These are phyloP conservation scores for Cyanoderma ruficeps DNA, from an alignment of 2,113 vertebrate species.

Conservation along the genomic window DNA sequence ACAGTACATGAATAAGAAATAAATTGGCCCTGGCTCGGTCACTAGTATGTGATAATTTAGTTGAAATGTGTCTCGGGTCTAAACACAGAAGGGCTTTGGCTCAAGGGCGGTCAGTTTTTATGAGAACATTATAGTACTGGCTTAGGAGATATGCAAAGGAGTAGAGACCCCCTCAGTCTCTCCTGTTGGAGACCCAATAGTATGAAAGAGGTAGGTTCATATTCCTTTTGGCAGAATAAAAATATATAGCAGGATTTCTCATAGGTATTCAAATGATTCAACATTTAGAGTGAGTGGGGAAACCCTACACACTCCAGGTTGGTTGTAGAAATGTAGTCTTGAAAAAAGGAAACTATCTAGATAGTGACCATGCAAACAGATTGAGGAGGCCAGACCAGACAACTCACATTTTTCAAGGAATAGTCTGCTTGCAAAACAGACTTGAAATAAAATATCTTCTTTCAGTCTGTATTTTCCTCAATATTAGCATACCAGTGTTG, in stretches of 20 bases:
- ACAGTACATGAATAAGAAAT: not conserved
- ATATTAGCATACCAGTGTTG: not conserved
- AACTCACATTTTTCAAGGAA: not conserved
- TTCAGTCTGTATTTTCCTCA: not conserved
- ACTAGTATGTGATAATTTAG: not conserved
- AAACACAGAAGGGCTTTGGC: not conserved
- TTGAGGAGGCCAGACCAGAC: not conserved
- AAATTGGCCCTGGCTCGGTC: not conserved
- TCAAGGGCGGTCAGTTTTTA: not conserved
- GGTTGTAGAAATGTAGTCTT: not conserved
- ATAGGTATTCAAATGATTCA: not conserved
- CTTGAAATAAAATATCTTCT: not conserved
- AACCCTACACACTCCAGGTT: accelerated
- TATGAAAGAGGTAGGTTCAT: not conserved
- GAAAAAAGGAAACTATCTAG: not conserved
- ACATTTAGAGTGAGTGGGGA: accelerated
- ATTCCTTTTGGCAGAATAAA: not conserved
- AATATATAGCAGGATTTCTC: not conserved
- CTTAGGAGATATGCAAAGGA: not conserved
- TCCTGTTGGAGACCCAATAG: not conserved
- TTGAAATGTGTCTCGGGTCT: not conserved
- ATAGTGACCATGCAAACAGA: not conserved
- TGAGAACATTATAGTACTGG: not conserved
- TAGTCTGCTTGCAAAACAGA: not conserved
- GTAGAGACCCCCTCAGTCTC: not conserved